Conservation (phyloP, 1,140 invertebrate genomes). For the Diabrotica undecimpunctata region DNA sequence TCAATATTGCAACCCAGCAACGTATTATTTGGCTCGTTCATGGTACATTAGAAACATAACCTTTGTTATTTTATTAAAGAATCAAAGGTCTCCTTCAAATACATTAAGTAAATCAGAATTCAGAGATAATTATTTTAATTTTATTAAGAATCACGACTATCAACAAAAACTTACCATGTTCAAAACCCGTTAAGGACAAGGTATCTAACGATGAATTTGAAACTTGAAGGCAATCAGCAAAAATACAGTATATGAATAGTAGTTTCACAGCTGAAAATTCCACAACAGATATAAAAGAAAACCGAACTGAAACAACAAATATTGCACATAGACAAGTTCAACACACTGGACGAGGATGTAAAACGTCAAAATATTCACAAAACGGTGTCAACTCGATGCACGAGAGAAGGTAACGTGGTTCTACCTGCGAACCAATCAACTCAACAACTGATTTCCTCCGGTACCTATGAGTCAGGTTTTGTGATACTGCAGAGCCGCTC, state of each 20-base stretch:
- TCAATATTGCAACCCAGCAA: too few relatives aligned
- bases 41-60: too few relatives aligned
- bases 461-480: conserved; percentile 25
- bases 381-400: background rate
- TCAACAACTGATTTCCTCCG: conserved; percentile 22
- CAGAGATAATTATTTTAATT: too few relatives aligned
- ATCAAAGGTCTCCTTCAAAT: too few relatives aligned
- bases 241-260: too few relatives aligned
- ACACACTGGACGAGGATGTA: background rate
- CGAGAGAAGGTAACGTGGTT: background rate
- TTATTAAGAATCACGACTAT: too few relatives aligned
- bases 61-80: too few relatives aligned
- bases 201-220: background rate
- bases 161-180: background rate
- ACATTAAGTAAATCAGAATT: too few relatives aligned
- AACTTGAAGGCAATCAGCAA: background rate
- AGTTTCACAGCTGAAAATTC: background rate
- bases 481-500: conserved; percentile 18
- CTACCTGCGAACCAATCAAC: conserved; percentile 21
- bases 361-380: background rate
- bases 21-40: too few relatives aligned
- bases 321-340: background rate
- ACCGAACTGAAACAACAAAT: background rate
- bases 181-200: background rate
- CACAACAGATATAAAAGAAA: too few relatives aligned